A percentile compares a stretch with the other conserved stretches of the same genome.
Evolutionary conservation across 2,888 invertebrate species (phyloP).

Genomic region (Drosophila rubida): DNA sequence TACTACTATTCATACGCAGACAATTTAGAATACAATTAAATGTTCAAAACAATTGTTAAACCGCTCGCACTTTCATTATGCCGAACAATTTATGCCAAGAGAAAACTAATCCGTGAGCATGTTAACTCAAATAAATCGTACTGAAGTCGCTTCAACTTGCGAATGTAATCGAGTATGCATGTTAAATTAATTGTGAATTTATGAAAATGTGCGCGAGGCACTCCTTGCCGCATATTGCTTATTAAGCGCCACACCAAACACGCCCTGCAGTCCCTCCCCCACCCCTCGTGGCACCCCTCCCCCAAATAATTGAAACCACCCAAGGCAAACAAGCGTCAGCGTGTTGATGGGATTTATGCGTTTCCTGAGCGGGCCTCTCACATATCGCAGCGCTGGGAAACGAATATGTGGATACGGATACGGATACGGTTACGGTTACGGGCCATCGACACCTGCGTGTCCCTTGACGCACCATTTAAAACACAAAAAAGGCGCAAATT

Average conservation of each 20-base stretch:
- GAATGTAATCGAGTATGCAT: conserved; percentile 14
- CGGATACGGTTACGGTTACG: conserved; percentile 35
- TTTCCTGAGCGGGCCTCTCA: conserved; percentile 34
- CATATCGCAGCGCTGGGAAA: conserved; percentile 33
- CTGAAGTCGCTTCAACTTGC: too few relatives aligned
- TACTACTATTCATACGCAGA: conserved; percentile 1
- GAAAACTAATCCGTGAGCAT: not conserved
- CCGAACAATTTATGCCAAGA: too few relatives aligned
- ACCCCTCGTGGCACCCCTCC: conserved; percentile 22
- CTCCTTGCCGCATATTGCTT: conserved; percentile 66
- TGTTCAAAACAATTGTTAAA: conserved; percentile 54
- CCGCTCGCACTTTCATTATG: too few relatives aligned
- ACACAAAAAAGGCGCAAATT: conserved; percentile 31
- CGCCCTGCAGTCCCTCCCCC: not conserved
- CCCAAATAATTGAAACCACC: conserved; percentile 76
- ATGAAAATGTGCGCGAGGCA: conserved; percentile 58
- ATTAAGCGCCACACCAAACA: conserved; percentile 74
- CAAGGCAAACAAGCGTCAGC: conserved; percentile 32
- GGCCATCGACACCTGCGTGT: conserved; percentile 61
- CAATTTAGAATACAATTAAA: conserved; percentile 17
- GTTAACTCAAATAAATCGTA: too few relatives aligned
- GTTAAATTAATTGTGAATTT: conserved; percentile 69
- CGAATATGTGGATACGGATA: conserved; percentile 4
- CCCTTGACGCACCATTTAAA: conserved; percentile 43
- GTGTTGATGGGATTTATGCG: conserved; percentile 66